Evolutionary conservation across 2,797 vertebrate genomes (phyloP), one percentile per base, ranked within the genome.

Genomic region (Hydrocynus forskahlii): DNA sequence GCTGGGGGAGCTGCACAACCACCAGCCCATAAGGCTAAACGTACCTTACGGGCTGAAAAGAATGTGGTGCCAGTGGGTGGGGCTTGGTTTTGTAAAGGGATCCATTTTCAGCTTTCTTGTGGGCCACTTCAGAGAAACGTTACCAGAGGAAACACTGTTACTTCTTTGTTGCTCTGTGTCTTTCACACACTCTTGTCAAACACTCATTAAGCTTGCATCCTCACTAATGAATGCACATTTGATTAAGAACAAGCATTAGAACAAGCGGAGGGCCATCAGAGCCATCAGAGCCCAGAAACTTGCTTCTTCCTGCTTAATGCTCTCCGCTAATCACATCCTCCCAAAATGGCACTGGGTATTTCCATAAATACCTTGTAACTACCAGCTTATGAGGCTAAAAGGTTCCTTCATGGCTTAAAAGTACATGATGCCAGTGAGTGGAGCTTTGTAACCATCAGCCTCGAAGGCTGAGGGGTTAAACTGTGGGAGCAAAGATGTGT

Each of bases 161-260:
- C 35, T 14, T 38, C 67, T 40, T 38, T 57, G 23, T 48, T 48
- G 35, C 68, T 52, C 76, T 48, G 57, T 76, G 60, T 55, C 57
- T 70, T 82, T 80, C 25, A 50, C 29, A 81, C 38, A 40, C 74
- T 60, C 21, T n/a, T 52, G 45, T 55, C 67, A 71, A 66, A 55
- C 54, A 52, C 60, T 71, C 72, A 67, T 70, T 84, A 84, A 21
- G 68, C 45, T 75, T 4, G 52, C 72, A 75, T 64, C 35, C 5
- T 60, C 64, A 60, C 78, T 86, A 84, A 80, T 80, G 80, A 82
- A 86, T 64, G 75, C 57, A 63, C 81, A 54, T 82, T 70, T 86
- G 75, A 84, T 63, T 84, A 78, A 82, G 70, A 82, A 73, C 55
- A 72, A 78, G 21, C 70, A 52, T 63, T 76, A 84, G 79, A 80